Base-by-base conservation (phyloP, 2,113 vertebrate genomes). In the Leptodactylus fuscus region DNA sequence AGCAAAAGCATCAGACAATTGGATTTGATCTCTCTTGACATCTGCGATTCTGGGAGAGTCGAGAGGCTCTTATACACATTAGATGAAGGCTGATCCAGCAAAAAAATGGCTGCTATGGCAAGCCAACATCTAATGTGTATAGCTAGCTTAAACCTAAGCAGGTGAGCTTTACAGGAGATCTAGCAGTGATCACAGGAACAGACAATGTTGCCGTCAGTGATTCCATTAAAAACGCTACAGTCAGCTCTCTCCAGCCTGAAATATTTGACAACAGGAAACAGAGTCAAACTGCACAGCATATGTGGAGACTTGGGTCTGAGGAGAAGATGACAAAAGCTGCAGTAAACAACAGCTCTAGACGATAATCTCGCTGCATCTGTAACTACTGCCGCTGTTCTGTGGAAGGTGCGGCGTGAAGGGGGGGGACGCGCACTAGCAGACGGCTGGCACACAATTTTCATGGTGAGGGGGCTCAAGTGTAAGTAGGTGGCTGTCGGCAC, bases 401-500 rank as follows among this genome's bases (percentile, higher is more conserved):
- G 15, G 29, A 13, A 49, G 16, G 13, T 46, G 44, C 13, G 12
- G 10, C 10, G 70, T 24, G 70, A 44, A 74, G 70, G 4, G 11
- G 15, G 10, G n/a, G 15, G 41, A 18, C 15, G 70, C 22, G 15
- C 60, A 41, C 18, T 41, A n/a, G 69, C 70, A 74, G 70, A 46
- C 70, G 41, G 27, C 38, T 46, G 41, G 13, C 71, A 27, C 10
- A 48, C 36, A 29, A 11, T 7, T 6, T 49, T 29, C 44, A 49
- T 29, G 13, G 34, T 69, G 65, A 38, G 34, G 32, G 34, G 22
- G 22, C 65, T 29, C 13, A 20, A 27, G 38, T 73, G 38, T 7
- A 44, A 46, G 71, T 75, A 29, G 71, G 71, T 48, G 44, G 44
- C 71, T 75, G 71, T 44, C n/a, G 13, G 44, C 71, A 75, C 1